Evolutionary conservation across 30 jellyfish, hydroid and myxozoan genomes (phyloP).

Genomic region (Aurelia sp.): DNA sequence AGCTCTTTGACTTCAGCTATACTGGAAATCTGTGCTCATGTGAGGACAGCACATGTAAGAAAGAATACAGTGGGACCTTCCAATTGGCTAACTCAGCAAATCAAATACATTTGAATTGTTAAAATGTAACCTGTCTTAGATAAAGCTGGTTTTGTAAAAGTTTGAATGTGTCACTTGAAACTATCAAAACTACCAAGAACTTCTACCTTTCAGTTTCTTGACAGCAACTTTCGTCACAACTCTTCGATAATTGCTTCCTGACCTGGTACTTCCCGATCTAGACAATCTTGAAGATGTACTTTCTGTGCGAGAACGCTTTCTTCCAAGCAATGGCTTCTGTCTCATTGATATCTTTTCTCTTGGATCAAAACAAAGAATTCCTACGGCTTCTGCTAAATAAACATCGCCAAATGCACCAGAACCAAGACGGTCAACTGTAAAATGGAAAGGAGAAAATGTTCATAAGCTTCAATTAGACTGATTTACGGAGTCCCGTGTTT

Average conservation of each 20-base stretch:
- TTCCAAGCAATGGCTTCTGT: conserved; percentile 82
- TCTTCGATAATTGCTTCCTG: conserved; percentile 69
- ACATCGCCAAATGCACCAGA: conserved; percentile 99
- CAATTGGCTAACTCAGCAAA: too few species aligned
- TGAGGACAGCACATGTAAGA: too few species aligned
- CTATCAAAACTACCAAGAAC: background rate
- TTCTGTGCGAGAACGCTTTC: conserved; percentile 78
- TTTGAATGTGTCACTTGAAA: background rate
- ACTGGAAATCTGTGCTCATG: too few species aligned
- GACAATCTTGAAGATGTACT: conserved; percentile 54
- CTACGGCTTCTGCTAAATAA: conserved; percentile 92
- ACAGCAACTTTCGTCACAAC: conserved; percentile 89
- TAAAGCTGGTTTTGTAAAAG: too few species aligned
- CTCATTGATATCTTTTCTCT: conserved; percentile 80
- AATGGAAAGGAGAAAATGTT: too few species aligned
- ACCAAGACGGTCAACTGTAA: conserved; percentile 84
- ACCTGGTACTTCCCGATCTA: background rate
- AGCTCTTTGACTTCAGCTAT: too few species aligned
- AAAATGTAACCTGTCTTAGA: too few species aligned
- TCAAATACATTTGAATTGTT: too few species aligned
- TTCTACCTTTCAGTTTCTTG: conserved; percentile 91
- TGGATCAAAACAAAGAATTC: conserved; percentile 85
- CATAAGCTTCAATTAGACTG: too few species aligned
- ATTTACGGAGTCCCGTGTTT: too few species aligned
- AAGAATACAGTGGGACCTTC: too few species aligned